A percentile compares a stretch with the other conserved stretches of the same genome.
Evolutionary conservation across 2,113 vertebrate genomes (phyloP).

Genomic region (Tor tambroides): DNA sequence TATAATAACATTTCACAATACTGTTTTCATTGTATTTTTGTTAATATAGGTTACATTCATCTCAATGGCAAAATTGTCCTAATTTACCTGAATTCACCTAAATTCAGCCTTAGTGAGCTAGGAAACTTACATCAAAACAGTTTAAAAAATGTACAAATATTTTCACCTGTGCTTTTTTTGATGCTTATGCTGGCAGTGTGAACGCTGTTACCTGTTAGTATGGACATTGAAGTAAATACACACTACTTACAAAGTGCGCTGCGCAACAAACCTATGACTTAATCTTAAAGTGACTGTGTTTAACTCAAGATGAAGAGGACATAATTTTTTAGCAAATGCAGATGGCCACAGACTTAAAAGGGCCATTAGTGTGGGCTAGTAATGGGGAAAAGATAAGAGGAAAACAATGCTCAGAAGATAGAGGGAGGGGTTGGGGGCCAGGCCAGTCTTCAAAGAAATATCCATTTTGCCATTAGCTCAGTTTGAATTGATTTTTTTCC

Average conservation of each 20-base stretch:
- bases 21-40: neutral
- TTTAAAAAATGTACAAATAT: neutral
- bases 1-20: neutral
- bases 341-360: constrained; percentile 77
- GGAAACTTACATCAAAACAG: neutral
- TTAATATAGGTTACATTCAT: too few relatives aligned
- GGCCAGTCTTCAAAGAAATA: constrained; percentile 77
- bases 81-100: constrained; percentile 1
- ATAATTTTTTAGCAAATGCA: constrained; percentile 71
- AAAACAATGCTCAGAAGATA: constrained; percentile 64
- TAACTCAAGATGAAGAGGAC: constrained; percentile 70
- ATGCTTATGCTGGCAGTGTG: neutral
- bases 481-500: constrained; percentile 73
- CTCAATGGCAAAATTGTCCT: too few relatives aligned
- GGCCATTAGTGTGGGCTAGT: constrained; percentile 75
- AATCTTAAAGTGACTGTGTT: constrained; percentile 61
- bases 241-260: constrained; percentile 67
- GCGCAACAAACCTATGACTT: constrained; percentile 57
- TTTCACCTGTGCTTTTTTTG: neutral
- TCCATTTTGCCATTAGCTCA: constrained; percentile 79
- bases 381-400: constrained; percentile 81
- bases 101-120: neutral
- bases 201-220: constrained; percentile 19
- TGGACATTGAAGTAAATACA: constrained; percentile 38
- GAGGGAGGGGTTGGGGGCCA: constrained; percentile 35